Base-by-base conservation (phyloP, 2,888 invertebrate genomes). In the Lithophane semibrunnea region DNA sequence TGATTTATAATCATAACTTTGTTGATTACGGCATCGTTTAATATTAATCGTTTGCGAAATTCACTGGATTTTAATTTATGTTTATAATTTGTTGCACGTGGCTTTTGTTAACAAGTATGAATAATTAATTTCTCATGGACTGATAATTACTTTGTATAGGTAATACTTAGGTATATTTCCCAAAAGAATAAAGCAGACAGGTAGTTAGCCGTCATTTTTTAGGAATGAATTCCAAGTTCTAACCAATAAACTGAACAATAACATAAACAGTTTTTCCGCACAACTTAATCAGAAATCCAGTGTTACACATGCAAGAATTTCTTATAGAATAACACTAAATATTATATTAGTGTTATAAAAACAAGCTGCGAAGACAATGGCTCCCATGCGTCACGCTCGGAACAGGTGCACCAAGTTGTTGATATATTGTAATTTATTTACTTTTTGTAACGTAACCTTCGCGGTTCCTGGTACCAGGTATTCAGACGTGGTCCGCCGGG, bases 1-100 rank as follows among this genome's bases (percentile, higher is more conserved):
- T 81, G 85, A 88, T 88, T 88, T 88, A 88, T 88, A 85, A 84
- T 85, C 79, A 85, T 80, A 87, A 88, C 85, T 85, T 85, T 82
- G 85, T 87, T 88, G 87, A 88, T 87, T 85, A 86, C 77, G 60
- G 79, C 18, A 65, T 68, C 84, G 79, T 81, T 88, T 86, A 86
- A 79, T 84, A 86, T 79, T 81, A 84, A 81, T 81, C 58, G 77
- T 75, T 83, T 68, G 86, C 82, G 44, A 86, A 82, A 86, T 84
- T 81, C 75, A 88, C 70, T 86, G 77, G 67, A 42, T 79, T 78
- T 52, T 85, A 79, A 83, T 79, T 78, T 79, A 61, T 77, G 63
- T 75, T 76, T 82, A 73, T 84, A 80, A 82, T 88, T 84, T 79
- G 79, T 76, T 86, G 81, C 74, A 88, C 70, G 80, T 73, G 73